phyloP scores from a whole-genome alignment of 92 coral and sea anemone genomes.

The Anthopleura xanthogrammica region DNA sequence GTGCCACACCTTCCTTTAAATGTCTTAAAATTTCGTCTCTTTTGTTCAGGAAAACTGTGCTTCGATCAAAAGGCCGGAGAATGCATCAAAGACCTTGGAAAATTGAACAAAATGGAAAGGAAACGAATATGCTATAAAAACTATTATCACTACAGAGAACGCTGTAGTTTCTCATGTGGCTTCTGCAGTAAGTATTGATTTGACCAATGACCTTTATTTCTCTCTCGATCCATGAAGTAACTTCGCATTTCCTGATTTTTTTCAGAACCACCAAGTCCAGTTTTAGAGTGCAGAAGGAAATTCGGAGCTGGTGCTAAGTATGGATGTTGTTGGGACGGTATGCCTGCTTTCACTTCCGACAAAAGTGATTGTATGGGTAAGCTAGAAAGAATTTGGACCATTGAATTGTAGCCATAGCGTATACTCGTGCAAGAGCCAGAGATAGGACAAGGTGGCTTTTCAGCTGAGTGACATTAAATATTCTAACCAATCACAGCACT shows the following conservation, averaged over 20 bases:
- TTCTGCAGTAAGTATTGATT: slow-evolving; percentile 29
- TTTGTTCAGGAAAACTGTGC: slow-evolving; percentile 10
- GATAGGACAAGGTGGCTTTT: not conserved
- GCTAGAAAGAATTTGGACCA: not conserved
- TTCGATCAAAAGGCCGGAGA: not conserved
- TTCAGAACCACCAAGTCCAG: slow-evolving; percentile 24
- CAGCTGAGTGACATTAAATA: too few species aligned
- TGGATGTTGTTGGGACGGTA: slow-evolving; percentile 25
- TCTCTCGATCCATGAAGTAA: too few species aligned
- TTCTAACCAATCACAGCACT: too few species aligned
- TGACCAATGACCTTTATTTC: too few species aligned
- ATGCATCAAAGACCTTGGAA: not conserved
- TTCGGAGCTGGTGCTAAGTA: not conserved
- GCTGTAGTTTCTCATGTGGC: slow-evolving; percentile 12
- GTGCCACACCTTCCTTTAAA: not conserved
- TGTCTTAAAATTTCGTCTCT: not conserved
- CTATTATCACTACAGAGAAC: not conserved
- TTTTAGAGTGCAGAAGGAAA: not conserved
- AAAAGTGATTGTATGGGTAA: slow-evolving; percentile 25
- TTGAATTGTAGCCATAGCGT: not conserved
- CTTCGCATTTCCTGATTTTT: not conserved
- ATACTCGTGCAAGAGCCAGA: not conserved
- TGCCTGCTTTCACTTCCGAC: slow-evolving; percentile 26
- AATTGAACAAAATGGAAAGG: not conserved
- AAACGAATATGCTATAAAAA: not conserved